Evolutionary conservation across 1,140 invertebrate genomes (phyloP), one percentile per base, ranked within the genome.

Genomic region (Nomia melanderi): DNA sequence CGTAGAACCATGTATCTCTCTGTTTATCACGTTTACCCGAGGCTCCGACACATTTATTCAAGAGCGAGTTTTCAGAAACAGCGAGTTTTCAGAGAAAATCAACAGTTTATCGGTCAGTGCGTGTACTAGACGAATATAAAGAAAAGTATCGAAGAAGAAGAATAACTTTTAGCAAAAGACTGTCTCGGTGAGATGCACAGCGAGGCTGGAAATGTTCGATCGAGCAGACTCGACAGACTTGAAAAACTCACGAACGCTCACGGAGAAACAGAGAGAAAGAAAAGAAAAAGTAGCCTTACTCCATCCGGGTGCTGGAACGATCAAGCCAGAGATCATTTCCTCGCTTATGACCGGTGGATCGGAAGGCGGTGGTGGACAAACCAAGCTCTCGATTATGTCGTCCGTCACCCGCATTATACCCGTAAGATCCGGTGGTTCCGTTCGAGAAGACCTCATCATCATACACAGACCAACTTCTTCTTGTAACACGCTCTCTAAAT

Each of bases 401-500:
- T 98, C 97, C 1, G 97, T 98, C 9, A 94, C 94, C 83, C 96
- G 94, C 93, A 97, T 95, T 79, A 97, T 95, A 41, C 96, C 96
- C 27, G 95, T 95, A 81, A 98, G 93, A 92, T 98, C 97, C 4
- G 98, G 97, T 29, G 97, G 97, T 91, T 99, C 97, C 1, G 97
- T 98, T 83, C 98, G 94, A n/a, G 98, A 98, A 25, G 97, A 98
- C 79, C 98, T 95, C 95, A 99, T 98, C 96, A 98, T 99, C 95
- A 99, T 97, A 93, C 97, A 98, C n/a, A 99, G 94, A 33, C 97
- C 96, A 44, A 97, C 94, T 89, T 98, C 98, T 91, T 99, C 98
- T 93, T 99, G 97, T 73, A 99, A 94, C 44, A 99, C 97, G 88
- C 96, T 96, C 91, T 99, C 98, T 88, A 99, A 95, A 93, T 98